These are phyloP conservation scores for Drosophila mayaguana DNA, from an alignment of 2,888 invertebrate species.

Conservation along the genomic window DNA sequence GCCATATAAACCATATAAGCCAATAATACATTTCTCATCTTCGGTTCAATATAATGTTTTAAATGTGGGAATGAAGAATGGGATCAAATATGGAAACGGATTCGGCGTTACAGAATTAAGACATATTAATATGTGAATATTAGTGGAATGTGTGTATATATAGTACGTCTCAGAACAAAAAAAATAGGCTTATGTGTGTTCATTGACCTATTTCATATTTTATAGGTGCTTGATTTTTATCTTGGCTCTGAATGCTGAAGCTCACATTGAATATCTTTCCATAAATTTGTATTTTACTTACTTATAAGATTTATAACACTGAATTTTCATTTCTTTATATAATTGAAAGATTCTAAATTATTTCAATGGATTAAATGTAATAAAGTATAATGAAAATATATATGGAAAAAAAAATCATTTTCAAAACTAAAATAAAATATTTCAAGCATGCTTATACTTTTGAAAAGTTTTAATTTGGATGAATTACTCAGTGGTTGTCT, in stretches of 20 bases:
- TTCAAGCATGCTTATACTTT: not conserved
- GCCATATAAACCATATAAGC: conserved; percentile 73
- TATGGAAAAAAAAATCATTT: not conserved
- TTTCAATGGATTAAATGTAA: not conserved
- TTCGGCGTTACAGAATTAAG: not conserved
- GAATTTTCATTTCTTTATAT: not conserved
- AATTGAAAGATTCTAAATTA: too few relatives aligned
- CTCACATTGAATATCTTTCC: not conserved
- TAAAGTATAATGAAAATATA: not conserved
- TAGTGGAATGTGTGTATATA: not conserved
- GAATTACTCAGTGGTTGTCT: too few relatives aligned
- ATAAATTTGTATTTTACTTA: not conserved
- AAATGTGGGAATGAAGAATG: not conserved
- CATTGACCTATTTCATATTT: not conserved
- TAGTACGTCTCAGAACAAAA: not conserved
- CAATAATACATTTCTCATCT: conserved; percentile 1
- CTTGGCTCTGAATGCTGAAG: not conserved
- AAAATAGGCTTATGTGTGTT: not conserved
- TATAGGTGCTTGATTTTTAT: not conserved
- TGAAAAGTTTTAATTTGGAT: too few relatives aligned
- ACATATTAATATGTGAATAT: not conserved
- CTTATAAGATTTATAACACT: not conserved
- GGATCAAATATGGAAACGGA: not conserved
- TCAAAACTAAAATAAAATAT: not conserved
- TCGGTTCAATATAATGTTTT: not conserved